Conservation (phyloP, 2,113 vertebrate genomes). For the Melanotaenia duboulayi region DNA sequence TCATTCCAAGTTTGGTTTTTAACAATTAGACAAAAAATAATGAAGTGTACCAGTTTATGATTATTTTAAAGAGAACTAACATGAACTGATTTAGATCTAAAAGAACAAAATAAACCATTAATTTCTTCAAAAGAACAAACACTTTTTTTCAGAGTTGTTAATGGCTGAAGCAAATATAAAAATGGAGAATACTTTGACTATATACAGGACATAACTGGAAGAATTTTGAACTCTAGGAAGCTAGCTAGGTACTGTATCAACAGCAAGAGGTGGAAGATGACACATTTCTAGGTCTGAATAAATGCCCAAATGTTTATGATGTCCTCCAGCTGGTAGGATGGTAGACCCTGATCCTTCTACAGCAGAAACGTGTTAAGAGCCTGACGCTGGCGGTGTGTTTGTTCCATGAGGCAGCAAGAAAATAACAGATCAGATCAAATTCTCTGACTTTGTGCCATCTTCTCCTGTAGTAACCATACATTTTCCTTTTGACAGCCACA, state of each 20-base stretch:
- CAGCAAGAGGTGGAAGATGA: background rate
- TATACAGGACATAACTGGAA: constrained; percentile 51
- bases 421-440: background rate
- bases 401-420: background rate
- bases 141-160: constrained; percentile 24
- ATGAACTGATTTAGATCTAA: constrained; percentile 5
- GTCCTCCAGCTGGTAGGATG: constrained; percentile 36
- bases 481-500: too few species aligned
- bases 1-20: background rate
- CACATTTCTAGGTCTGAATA: too few species aligned
- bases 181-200: constrained; percentile 21
- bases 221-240: constrained; percentile 28
- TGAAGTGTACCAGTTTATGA: constrained; percentile 2
- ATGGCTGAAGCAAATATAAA: constrained; percentile 47
- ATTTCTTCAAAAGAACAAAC: constrained; percentile 49
- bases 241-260: constrained; percentile 12
- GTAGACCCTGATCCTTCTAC: background rate
- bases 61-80: constrained; percentile 15
- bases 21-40: background rate
- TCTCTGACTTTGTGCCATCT: too few species aligned
- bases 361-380: background rate
- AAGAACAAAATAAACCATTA: constrained; percentile 26
- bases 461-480: background rate
- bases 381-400: background rate
- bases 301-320: background rate